Base-by-base conservation (phyloP, 37 sponge, comb jelly and placozoan species). In the Oscarella lobularis region DNA sequence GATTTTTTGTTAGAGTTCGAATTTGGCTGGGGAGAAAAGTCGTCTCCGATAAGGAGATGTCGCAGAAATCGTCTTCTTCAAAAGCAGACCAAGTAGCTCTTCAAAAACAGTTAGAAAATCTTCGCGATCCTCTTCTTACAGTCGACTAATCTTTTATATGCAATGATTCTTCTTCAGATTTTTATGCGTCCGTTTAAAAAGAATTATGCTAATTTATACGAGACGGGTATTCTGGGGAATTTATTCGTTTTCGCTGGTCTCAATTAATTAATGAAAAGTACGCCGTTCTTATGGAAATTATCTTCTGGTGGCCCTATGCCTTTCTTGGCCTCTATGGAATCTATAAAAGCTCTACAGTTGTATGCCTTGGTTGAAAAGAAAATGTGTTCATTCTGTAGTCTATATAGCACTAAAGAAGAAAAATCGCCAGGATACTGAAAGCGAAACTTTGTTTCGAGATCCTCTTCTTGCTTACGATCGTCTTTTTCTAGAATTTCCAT, bases 401-500 rank as follows among this genome's bases (percentile, higher is more conserved):
- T 78, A 83, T 78, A 81, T 86, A 86, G 79, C 85, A 95, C 72
- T 95, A 92, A 92, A 85, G 92, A 1, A 92, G 91, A 77, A 70
- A 77, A 6, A 92, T 95, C 33, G 72, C 82, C 75, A 92, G 93
- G 3, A 83, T 82, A 30, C 93, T 92, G 2, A 86, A 88, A 69
- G 75, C 91, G 38, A 71, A 80, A 33, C 90, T 88, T 32, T 75
- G 81, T 1, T 80, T 83, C 79, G 79, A 74, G n/a, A n/a, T n/a
- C n/a, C n/a, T n/a, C n/a, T n/a, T n/a, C n/a, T n/a, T n/a, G n/a
- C n/a, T n/a, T n/a, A n/a, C n/a, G n/a, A n/a, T n/a, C n/a, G n/a
- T n/a, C n/a, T n/a, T n/a, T n/a, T n/a, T n/a, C n/a, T n/a, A n/a
- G n/a, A n/a, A n/a, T n/a, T n/a, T n/a, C n/a, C n/a, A n/a, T n/a